Percentiles rank a stretch among this genome's conserved stretches.
phyloP scores from a whole-genome alignment of 2,888 invertebrate species.

The Poecilobothrus nobilitatus region DNA sequence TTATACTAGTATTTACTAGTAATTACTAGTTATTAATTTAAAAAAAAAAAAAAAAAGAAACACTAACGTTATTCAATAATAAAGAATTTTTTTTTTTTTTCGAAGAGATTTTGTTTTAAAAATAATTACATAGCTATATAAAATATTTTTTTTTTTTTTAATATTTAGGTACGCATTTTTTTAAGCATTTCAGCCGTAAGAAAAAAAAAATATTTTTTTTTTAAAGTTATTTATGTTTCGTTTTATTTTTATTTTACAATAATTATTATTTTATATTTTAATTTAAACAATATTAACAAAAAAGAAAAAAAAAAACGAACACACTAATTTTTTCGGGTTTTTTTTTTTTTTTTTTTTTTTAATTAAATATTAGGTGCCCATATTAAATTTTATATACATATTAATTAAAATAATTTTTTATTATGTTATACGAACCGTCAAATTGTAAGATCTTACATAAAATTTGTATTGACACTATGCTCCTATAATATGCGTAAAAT shows the following conservation, averaged over 20 bases:
- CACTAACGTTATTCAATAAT: background rate
- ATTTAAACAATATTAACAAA: no score
- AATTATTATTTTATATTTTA: no score
- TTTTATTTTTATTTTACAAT: background rate
- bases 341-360: background rate
- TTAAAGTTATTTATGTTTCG: background rate
- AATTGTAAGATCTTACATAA: conserved; percentile 1
- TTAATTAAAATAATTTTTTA: background rate
- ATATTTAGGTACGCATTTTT: background rate
- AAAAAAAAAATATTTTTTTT: background rate
- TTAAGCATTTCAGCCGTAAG: background rate
- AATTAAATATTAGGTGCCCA: conserved; percentile 1
- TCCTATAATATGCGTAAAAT: conserved; percentile 4
- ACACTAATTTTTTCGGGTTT: background rate
- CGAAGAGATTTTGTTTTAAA: conserved; percentile 1
- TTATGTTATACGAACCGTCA: background rate
- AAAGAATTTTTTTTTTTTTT: background rate
- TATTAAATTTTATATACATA: background rate
- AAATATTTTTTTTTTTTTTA: background rate
- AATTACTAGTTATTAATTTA: no score
- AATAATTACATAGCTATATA: background rate
- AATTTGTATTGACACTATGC: conserved; percentile 1
- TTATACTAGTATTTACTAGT: no score
- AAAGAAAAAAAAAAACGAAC: no score
- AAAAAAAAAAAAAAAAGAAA: no score